These are phyloP conservation scores for Dasysyrphus tricinctus DNA, from an alignment of 2,888 invertebrate species.

Conservation along the genomic window DNA sequence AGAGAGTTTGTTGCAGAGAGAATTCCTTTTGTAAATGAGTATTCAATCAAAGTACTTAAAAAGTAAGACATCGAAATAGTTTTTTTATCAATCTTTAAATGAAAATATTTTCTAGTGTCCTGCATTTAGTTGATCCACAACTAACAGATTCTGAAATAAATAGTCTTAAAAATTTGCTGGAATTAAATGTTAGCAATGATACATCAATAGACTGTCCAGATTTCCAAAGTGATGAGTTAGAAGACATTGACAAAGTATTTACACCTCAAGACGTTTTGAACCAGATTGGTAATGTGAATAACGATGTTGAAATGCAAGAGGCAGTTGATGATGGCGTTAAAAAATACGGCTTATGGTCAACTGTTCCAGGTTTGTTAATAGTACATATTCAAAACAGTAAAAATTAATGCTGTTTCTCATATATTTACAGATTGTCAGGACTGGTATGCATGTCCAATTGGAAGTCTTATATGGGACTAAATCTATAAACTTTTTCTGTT, in stretches of 20 bases:
- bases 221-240: conserved; percentile 1
- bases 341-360: conserved; percentile 79
- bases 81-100: not conserved
- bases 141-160: conserved; percentile 75
- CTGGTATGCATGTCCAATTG: conserved; percentile 81
- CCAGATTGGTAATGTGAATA: not conserved
- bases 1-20: conserved; percentile 78
- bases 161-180: conserved; percentile 76
- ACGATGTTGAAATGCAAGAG: conserved; percentile 51
- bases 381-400: not conserved
- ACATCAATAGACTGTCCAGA: not conserved
- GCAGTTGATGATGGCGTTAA: conserved; percentile 42
- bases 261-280: conserved; percentile 74
- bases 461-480: conserved; percentile 80
- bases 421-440: conserved; percentile 76
- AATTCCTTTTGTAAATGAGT: conserved; percentile 77
- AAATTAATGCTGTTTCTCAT: not conserved
- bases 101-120: conserved; percentile 76
- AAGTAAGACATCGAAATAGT: conserved; percentile 76
- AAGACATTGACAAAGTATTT: conserved; percentile 64
- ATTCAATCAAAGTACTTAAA: conserved; percentile 79
- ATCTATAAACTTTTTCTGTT: not conserved
- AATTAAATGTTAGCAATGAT: conserved; percentile 57
- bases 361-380: conserved; percentile 77
- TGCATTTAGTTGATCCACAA: conserved; percentile 79